Evolutionary conservation across 2,113 vertebrate species (phyloP).

Genomic region (Brachypteracias leptosomus): DNA sequence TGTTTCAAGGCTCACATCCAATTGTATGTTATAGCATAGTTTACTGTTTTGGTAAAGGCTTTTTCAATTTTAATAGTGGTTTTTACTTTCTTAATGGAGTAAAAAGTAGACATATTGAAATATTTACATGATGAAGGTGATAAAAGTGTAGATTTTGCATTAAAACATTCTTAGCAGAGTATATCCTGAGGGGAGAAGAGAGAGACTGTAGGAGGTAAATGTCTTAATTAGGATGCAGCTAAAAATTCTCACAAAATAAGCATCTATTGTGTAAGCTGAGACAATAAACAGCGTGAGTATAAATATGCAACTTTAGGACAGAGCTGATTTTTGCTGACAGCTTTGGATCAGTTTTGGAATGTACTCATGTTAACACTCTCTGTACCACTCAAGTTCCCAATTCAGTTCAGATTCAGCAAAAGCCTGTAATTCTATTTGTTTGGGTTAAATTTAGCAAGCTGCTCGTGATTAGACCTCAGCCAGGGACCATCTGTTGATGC

Average conservation of each 20-base stretch:
- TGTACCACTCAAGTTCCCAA: constrained; percentile 56
- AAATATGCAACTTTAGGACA: neutral
- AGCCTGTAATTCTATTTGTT: constrained; percentile 76
- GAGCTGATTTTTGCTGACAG: neutral
- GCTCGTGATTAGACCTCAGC: constrained; percentile 75
- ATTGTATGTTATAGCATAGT: neutral
- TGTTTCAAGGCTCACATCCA: constrained; percentile 13
- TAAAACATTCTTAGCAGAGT: constrained; percentile 1
- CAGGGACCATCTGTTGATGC: constrained; percentile 75
- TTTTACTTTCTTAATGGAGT: constrained; percentile 12
- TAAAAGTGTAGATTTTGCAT: neutral
- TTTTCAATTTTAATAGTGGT: constrained; percentile 16
- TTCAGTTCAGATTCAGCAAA: constrained; percentile 61
- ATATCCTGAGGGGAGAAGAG: neutral
- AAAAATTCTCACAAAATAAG: constrained; percentile 26
- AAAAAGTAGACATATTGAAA: neutral
- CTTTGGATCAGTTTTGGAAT: neutral
- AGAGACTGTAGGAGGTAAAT: constrained; percentile 42
- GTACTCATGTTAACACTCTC: neutral
- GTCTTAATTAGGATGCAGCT: constrained; percentile 43
- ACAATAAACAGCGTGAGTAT: neutral
- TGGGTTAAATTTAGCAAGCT: constrained; percentile 77
- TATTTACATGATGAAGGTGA: neutral
- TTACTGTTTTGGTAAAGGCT: constrained; percentile 1
- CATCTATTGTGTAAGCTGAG: neutral